Conservation (phyloP, 37 sponge, comb jelly and placozoan genomes). For the Theonella swinhoei region DNA sequence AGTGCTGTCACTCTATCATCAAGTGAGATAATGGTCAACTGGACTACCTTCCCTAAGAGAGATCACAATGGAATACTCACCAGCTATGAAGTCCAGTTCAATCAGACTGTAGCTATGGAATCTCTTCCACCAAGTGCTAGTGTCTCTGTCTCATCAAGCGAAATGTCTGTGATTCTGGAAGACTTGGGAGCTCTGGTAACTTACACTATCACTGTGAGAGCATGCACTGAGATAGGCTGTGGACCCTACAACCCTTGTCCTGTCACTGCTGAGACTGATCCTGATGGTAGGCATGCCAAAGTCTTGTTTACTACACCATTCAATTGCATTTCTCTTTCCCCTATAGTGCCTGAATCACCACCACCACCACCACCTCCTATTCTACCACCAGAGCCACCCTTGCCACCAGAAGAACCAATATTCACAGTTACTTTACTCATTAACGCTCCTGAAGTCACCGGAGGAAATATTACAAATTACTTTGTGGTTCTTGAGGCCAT, state of each 20-base stretch:
- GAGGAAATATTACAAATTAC: background rate
- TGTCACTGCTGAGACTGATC: conserved; percentile 15
- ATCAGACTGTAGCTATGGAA: too few relatives aligned
- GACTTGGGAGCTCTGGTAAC: background rate
- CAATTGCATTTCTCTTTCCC: background rate
- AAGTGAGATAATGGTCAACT: background rate
- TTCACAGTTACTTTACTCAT: background rate
- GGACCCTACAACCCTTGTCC: conserved; percentile 24
- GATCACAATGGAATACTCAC: conserved; percentile 22
- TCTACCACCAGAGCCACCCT: background rate
- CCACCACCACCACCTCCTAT: too few relatives aligned
- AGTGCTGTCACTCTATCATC: background rate
- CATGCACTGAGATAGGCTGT: conserved; percentile 17
- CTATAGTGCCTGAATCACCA: background rate
- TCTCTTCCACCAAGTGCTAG: too few relatives aligned
- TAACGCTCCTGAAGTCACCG: background rate
- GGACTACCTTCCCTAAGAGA: background rate
- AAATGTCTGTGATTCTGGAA: background rate
- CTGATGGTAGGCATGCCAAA: conserved; percentile 27
- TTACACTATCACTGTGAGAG: conserved; percentile 42
- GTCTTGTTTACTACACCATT: background rate
- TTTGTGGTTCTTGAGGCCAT: background rate
- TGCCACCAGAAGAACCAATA: background rate
- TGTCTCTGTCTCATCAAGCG: too few relatives aligned
- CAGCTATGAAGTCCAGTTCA: conserved; percentile 6